Conservation (phyloP, 2,797 vertebrate species). For the Synaphobranchus kaupii region DNA sequence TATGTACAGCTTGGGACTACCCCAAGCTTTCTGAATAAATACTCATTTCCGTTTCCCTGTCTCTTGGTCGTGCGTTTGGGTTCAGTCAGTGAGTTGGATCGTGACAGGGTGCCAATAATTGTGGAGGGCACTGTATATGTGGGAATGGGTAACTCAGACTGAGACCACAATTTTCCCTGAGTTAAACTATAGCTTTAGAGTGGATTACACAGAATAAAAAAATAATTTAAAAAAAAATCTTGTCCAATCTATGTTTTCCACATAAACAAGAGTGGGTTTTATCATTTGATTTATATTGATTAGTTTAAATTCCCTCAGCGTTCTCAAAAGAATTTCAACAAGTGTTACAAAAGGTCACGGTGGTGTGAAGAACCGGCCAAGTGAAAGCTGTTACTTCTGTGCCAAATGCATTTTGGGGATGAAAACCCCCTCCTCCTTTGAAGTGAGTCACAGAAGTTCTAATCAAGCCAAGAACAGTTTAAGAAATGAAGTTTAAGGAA, state of each 20-base stretch:
- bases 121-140: too few relatives aligned
- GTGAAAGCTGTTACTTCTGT: not conserved
- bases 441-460: not conserved
- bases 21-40: too few relatives aligned
- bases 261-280: not conserved
- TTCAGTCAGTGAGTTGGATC: too few relatives aligned
- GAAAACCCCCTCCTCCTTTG: not conserved
- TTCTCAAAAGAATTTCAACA: not conserved
- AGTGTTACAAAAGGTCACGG: not conserved
- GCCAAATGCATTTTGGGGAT: not conserved
- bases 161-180: slow-evolving; percentile 9
- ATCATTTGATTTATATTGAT: not conserved
- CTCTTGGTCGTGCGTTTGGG: too few relatives aligned
- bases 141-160: not conserved
- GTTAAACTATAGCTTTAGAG: slow-evolving; percentile 19
- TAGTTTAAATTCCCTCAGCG: not conserved
- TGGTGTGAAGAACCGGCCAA: not conserved
- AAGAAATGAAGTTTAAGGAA: not conserved
- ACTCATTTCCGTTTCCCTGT: too few relatives aligned
- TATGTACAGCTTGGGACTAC: too few relatives aligned
- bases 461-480: not conserved
- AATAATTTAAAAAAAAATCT: slow-evolving; percentile 13
- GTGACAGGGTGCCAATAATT: too few relatives aligned
- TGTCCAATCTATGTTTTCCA: slow-evolving; percentile 16
- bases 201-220: slow-evolving; percentile 26